Conservation (phyloP, 2,113 vertebrate genomes). For the Sylvietta virens region DNA sequence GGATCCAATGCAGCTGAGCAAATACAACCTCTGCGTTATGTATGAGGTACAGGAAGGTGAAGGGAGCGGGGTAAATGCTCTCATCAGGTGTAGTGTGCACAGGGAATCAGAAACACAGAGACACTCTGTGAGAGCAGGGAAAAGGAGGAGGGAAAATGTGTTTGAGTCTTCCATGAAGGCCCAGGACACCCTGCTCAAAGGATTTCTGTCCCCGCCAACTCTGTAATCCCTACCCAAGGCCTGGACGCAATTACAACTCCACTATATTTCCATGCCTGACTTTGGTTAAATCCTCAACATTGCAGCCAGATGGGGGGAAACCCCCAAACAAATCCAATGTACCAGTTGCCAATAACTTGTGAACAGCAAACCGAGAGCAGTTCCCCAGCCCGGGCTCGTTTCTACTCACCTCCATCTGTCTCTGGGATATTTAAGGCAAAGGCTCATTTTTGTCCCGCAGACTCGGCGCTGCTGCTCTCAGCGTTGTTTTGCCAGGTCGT, state of each 20-base stretch:
- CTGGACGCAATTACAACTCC: background rate
- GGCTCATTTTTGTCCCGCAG: constrained; percentile 46
- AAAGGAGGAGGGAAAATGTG: background rate
- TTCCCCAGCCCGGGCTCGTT: background rate
- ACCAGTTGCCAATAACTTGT: background rate
- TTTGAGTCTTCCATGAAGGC: background rate
- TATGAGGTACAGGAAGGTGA: background rate
- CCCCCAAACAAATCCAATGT: fast-evolving
- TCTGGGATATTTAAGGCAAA: constrained; percentile 39
- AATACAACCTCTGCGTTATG: constrained; percentile 22
- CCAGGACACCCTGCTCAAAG: background rate
- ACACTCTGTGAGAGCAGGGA: background rate
- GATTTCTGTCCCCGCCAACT: background rate
- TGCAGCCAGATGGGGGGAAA: background rate
- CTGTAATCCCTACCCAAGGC: background rate
- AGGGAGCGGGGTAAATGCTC: background rate
- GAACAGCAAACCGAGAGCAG: background rate
- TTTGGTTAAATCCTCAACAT: background rate
- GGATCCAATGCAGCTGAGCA: constrained; percentile 37
- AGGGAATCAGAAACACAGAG: background rate
- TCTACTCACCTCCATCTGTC: constrained; percentile 61
- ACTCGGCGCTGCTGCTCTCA: constrained; percentile 1
- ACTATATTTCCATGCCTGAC: background rate
- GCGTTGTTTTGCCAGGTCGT: constrained; percentile 10
- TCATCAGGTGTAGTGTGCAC: background rate